Conservation (phyloP, 2,113 vertebrate genomes). For the Jaculus jaculus region DNA sequence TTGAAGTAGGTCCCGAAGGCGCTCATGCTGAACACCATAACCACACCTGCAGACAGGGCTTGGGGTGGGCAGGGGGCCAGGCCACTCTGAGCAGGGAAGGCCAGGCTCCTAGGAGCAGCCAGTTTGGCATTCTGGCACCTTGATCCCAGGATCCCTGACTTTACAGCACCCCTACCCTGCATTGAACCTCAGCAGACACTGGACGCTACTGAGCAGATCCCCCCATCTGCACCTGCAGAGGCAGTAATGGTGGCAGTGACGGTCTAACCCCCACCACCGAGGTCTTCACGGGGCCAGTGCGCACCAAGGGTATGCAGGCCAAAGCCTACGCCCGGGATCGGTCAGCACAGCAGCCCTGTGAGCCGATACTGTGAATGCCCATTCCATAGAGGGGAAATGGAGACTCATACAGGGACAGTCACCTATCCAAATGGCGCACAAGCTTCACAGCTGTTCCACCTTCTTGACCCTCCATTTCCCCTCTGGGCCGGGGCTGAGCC, state of each 20-base stretch:
- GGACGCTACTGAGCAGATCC: background rate
- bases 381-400: background rate
- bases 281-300: no score
- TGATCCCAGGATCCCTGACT: background rate
- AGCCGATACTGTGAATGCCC: rapidly evolving
- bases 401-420: background rate
- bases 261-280: rapidly evolving
- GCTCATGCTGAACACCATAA: slow-evolving; percentile 90
- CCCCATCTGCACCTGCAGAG: rapidly evolving
- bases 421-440: background rate
- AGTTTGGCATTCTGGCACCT: background rate
- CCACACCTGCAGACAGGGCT: slow-evolving; percentile 81
- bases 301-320: rapidly evolving
- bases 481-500: rapidly evolving
- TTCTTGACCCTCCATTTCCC: background rate
- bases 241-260: background rate
- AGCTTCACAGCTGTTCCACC: background rate
- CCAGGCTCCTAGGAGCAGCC: background rate
- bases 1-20: slow-evolving; percentile 93
- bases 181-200: background rate
- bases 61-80: rapidly evolving
- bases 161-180: background rate
- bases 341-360: background rate
- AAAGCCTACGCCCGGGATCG: rapidly evolving
- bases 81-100: background rate